Conservation (phyloP, 2,797 vertebrate species). For the Hafferia zeledoni region DNA sequence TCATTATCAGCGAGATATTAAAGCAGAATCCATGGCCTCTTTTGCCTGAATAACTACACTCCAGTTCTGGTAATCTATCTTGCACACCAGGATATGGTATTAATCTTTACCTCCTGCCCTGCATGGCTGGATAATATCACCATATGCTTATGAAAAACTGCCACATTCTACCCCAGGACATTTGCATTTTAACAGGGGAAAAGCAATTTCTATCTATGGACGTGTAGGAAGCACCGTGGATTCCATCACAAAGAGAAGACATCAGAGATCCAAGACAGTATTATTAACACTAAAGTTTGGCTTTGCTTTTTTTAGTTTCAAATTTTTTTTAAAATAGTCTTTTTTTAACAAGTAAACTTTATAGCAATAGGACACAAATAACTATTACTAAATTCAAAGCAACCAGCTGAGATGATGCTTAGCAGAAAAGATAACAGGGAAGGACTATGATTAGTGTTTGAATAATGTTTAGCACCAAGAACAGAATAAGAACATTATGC, state of each 20-base stretch:
- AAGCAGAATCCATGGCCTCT: background rate
- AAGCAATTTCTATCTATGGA: background rate
- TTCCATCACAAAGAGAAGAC: background rate
- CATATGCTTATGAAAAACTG: slow-evolving; percentile 14
- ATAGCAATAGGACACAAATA: background rate
- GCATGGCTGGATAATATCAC: background rate
- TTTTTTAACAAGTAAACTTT: background rate
- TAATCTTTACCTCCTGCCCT: background rate
- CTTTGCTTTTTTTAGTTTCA: background rate
- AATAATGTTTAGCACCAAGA: background rate
- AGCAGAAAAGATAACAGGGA: background rate
- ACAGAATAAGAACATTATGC: background rate
- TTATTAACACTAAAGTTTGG: background rate
- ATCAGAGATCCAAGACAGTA: background rate
- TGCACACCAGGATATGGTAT: background rate
- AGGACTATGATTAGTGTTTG: background rate
- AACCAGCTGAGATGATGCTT: background rate
- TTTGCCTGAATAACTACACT: background rate
- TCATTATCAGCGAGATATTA: background rate
- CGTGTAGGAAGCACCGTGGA: background rate
- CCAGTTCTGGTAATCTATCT: background rate
- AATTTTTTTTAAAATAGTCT: no score
- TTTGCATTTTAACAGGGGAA: background rate
- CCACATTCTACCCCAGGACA: background rate
- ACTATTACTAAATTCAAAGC: background rate